Evolutionary conservation across 1,140 invertebrate species (phyloP).

Genomic region (Zophobas morio): DNA sequence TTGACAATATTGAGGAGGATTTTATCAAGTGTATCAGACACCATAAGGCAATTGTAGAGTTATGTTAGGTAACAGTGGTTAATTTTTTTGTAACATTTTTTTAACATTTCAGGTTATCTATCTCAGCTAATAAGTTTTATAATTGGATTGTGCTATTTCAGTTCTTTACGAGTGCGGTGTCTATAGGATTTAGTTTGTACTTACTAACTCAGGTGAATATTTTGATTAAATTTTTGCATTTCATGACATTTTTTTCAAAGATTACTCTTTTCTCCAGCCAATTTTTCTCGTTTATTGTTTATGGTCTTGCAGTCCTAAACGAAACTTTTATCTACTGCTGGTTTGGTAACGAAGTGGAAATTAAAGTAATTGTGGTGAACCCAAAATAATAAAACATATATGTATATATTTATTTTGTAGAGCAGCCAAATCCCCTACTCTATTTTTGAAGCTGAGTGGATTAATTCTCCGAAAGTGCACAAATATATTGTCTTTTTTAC

Average conservation of each 20-base stretch:
- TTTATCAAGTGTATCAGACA: slow-evolving; percentile 1
- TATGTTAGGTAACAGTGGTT: too few relatives aligned
- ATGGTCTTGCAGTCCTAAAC: neutral
- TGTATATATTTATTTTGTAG: neutral
- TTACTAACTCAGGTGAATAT: neutral
- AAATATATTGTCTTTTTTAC: slow-evolving; percentile 1
- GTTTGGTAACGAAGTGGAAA: neutral
- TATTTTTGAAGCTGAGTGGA: neutral
- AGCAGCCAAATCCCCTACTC: neutral
- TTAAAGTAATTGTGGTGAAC: neutral
- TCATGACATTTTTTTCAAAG: neutral
- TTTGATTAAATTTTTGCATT: neutral
- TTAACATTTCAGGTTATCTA: neutral
- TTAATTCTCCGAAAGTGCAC: neutral
- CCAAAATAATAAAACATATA: neutral
- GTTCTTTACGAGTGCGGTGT: slow-evolving; percentile 3
- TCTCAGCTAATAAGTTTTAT: neutral
- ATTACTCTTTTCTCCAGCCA: neutral
- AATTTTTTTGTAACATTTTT: too few relatives aligned
- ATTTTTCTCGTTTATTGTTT: slow-evolving; percentile 8
- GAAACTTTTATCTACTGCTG: slow-evolving; percentile 10
- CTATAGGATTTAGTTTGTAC: slow-evolving; percentile 1
- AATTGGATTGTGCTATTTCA: slow-evolving; percentile 4
- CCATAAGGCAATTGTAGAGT: slow-evolving; percentile 2
- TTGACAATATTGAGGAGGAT: neutral